phyloP scores from a whole-genome alignment of 2,888 invertebrate species.

The Tachina grossa region DNA sequence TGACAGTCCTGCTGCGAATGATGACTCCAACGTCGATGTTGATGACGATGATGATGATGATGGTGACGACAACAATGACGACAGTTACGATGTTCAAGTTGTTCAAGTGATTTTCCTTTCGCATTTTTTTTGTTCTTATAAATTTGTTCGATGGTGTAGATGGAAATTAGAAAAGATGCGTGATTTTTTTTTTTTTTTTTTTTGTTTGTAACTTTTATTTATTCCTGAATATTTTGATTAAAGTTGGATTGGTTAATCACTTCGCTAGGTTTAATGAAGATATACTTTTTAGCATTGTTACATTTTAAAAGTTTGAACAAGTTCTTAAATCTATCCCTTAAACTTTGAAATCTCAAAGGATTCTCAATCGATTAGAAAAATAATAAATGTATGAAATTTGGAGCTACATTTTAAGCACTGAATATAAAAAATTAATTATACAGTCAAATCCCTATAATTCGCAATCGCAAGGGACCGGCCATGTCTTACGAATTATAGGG shows the following conservation, averaged over 20 bases:
- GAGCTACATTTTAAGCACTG: no score
- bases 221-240: not conserved
- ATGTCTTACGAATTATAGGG: no score
- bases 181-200: not conserved
- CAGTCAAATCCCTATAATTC: no score
- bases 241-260: not conserved
- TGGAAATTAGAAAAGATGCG: constrained; percentile 36
- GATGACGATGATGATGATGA: constrained; percentile 20
- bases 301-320: no score
- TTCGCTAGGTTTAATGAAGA: no score
- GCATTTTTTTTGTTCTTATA: not conserved
- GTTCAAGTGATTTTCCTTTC: constrained; percentile 12
- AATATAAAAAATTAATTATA: no score
- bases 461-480: no score
- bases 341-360: no score
- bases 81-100: constrained; percentile 52
- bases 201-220: not conserved
- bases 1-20: constrained; percentile 62
- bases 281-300: no score
- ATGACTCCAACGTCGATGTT: constrained; percentile 28
- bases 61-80: constrained; percentile 31
- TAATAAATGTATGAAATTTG: no score
- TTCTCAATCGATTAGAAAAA: no score
- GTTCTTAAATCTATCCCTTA: no score
- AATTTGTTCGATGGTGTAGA: constrained; percentile 13